These are phyloP conservation scores for Epizoanthus scotinus DNA, from an alignment of 92 coral and sea anemone genomes.

Conservation along the genomic window DNA sequence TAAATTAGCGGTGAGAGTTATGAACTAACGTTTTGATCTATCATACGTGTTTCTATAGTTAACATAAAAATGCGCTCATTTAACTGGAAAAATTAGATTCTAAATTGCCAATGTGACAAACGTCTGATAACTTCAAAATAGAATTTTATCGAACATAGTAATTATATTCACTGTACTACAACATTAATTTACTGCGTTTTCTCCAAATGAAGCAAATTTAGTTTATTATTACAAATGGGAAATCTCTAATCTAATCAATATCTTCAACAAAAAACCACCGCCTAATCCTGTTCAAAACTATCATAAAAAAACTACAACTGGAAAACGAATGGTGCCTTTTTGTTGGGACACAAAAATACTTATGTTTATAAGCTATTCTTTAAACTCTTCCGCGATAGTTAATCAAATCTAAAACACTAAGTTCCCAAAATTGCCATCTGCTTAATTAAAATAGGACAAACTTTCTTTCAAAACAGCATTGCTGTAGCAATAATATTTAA, in stretches of 20 bases:
- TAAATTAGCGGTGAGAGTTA: no score
- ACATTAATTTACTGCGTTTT: no score
- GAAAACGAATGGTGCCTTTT: not conserved
- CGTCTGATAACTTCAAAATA: not conserved
- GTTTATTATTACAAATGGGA: conserved; percentile 5
- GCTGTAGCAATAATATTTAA: no score
- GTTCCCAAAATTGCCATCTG: not conserved
- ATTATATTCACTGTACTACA: not conserved
- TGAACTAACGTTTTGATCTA: not conserved
- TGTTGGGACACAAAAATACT: not conserved
- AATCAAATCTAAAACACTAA: not conserved
- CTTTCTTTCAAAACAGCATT: no score
- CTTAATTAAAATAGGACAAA: no score
- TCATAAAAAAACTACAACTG: not conserved
- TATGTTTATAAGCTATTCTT: conserved; percentile 1
- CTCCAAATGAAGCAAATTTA: not conserved
- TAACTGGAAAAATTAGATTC: no score
- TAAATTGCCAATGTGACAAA: no score
- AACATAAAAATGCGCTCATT: not conserved
- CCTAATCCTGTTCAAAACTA: conserved; percentile 7
- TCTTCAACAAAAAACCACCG: not conserved
- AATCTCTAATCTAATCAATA: not conserved
- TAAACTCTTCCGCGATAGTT: not conserved
- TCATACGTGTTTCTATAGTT: not conserved
- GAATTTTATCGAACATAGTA: no score